Base-by-base conservation (phyloP, 2,113 vertebrate genomes). In the Nibea coibor region DNA sequence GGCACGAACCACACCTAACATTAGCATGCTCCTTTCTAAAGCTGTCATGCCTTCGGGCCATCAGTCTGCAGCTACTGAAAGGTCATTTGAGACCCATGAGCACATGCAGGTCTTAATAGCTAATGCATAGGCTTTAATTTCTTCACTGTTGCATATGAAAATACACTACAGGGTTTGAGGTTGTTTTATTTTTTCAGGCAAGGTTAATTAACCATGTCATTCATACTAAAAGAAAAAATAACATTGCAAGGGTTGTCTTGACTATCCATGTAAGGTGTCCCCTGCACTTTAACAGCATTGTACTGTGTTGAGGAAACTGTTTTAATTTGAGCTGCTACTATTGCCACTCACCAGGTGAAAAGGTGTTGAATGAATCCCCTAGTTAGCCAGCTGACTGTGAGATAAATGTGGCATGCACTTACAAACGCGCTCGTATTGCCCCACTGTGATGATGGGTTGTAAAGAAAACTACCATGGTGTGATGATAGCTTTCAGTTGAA, bases 1-100 rank as follows among this genome's bases (percentile, higher is more conserved):
- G 91, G 77, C 79, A 78, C 64, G 48, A 80, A 81, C 81, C 75
- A 54, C 84, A 88, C 72, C 74, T 74, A 86, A 88, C 81, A 83
- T 92, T 86, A 86, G 69, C 83, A 69, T 82, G 71, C 72, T 62
- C 39, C 68, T 61, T 59, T 83, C 85, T 81, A 66, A 88, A 86
- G 83, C 80, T 68, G 74, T 57, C 72, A 19, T 78, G 74, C 76
- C 83, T 81, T 56, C 77, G 39, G 78, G 83, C 62, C 71, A 42
- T 70, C 53, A 26, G 28, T 61, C 20, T 56, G n/a, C 50, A 63
- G 59, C 19, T 31, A 61, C 53, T 47, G 14, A 87, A 86, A 92
- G 84, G 81, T 91, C 85, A 78, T 10, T 61, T n/a, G 14, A 66
- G 56, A 86, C 54, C 35, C 45, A 54, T 17, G 26, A 75, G 74